These are phyloP conservation scores for Hypsopygia costalis DNA, from an alignment of 2,888 invertebrate species.

Conservation along the genomic window DNA sequence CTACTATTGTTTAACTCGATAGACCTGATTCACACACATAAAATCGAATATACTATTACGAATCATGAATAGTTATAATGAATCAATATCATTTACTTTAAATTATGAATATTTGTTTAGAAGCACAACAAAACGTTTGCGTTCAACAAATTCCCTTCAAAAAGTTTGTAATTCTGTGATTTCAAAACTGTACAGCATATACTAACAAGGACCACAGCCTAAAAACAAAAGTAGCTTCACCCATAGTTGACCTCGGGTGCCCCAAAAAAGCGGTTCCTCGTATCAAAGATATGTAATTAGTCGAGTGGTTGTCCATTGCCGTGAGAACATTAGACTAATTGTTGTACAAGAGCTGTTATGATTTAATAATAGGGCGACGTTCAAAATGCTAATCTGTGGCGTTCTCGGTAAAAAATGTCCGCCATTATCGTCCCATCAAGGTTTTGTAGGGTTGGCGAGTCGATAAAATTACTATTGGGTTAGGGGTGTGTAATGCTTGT, in stretches of 20 bases:
- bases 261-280: constrained; percentile 24
- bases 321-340: constrained; percentile 50
- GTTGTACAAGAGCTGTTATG: constrained; percentile 41
- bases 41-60: too few species aligned
- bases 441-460: constrained; percentile 21
- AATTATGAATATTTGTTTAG: too few species aligned
- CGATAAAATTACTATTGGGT: not conserved
- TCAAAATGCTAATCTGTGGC: constrained; percentile 44
- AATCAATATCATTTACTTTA: too few species aligned
- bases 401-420: constrained; percentile 42
- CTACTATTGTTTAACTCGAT: too few species aligned
- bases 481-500: not conserved
- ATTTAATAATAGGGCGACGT: constrained; percentile 66
- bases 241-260: constrained; percentile 23
- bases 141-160: too few species aligned
- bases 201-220: constrained; percentile 4
- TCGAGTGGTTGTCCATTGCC: constrained; percentile 34
- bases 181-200: too few species aligned
- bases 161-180: too few species aligned
- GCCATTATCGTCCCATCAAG: constrained; percentile 49
- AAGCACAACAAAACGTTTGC: too few species aligned
- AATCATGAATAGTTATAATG: too few species aligned
- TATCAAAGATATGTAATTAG: constrained; percentile 36
- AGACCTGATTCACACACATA: too few species aligned
- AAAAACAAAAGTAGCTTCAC: constrained; percentile 6